Conservation (phyloP, 2,113 vertebrate genomes). For the Nyctibius bracteatus region DNA sequence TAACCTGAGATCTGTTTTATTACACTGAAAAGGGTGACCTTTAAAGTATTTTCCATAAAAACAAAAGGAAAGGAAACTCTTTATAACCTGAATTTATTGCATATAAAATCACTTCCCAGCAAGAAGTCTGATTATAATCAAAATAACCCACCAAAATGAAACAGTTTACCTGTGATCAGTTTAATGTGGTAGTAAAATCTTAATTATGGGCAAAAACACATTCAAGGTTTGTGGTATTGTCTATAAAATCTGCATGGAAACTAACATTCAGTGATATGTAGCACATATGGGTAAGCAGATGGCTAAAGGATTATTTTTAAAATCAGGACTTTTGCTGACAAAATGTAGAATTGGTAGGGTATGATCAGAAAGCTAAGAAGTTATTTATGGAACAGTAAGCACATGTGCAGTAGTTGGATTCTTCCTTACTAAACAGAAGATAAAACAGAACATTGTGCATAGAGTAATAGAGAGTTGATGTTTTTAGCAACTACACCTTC, state of each 20-base stretch:
- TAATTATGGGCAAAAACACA: slow-evolving; percentile 61
- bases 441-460: background rate
- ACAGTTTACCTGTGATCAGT: slow-evolving; percentile 70
- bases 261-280: slow-evolving; percentile 51
- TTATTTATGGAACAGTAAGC: slow-evolving; percentile 50
- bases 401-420: slow-evolving; percentile 41
- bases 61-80: slow-evolving; percentile 5
- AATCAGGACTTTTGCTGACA: slow-evolving; percentile 70
- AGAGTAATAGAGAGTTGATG: background rate
- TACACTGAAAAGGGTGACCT: slow-evolving; percentile 59
- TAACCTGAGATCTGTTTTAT: slow-evolving; percentile 53
- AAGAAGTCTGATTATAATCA: slow-evolving; percentile 63
- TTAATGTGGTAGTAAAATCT: slow-evolving; percentile 66
- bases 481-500: background rate
- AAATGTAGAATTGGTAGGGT: slow-evolving; percentile 62
- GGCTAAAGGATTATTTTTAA: slow-evolving; percentile 69
- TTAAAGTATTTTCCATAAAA: slow-evolving; percentile 62
- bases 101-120: slow-evolving; percentile 60
- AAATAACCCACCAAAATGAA: slow-evolving; percentile 72
- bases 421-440: slow-evolving; percentile 25
- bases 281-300: slow-evolving; percentile 68
- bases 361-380: slow-evolving; percentile 58
- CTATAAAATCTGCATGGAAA: slow-evolving; percentile 64
- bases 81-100: slow-evolving; percentile 64
- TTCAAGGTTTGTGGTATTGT: slow-evolving; percentile 36